A percentile compares a stretch with the other conserved stretches of the same genome.
Conservation (phyloP, 2,113 vertebrate genomes). For the Capreolus pygargus region DNA sequence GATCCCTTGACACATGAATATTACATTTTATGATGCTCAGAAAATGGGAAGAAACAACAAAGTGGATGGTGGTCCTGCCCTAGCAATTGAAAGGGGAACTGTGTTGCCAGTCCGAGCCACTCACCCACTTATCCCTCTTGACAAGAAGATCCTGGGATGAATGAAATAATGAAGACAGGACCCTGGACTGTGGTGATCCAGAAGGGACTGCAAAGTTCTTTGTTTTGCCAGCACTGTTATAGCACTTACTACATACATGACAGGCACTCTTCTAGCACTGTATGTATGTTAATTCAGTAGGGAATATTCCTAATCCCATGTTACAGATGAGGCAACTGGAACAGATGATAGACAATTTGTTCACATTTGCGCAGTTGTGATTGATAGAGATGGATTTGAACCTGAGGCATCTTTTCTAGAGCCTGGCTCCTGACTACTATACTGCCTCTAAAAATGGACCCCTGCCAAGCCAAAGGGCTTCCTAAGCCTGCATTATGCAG, state of each 20-base stretch:
- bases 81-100: not conserved
- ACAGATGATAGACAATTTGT: not conserved
- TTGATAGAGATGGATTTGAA: not conserved
- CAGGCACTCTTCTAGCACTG: not conserved
- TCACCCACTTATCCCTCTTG: not conserved
- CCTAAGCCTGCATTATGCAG: not conserved
- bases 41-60: conserved; percentile 37
- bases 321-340: not conserved
- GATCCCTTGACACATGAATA: conserved; percentile 38
- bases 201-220: not conserved
- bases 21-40: conserved; percentile 33
- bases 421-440: not conserved
- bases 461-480: not conserved
- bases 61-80: not conserved
- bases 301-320: not conserved
- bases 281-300: not conserved
- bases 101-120: not conserved
- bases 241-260: not conserved
- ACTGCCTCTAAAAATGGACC: not conserved
- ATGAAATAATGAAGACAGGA: not conserved
- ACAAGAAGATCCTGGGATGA: not conserved
- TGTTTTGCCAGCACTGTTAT: not conserved
- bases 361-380: not conserved
- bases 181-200: not conserved
- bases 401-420: not conserved